phyloP scores from a whole-genome alignment of 2,113 vertebrate species.

The Cyanistes caeruleus region DNA sequence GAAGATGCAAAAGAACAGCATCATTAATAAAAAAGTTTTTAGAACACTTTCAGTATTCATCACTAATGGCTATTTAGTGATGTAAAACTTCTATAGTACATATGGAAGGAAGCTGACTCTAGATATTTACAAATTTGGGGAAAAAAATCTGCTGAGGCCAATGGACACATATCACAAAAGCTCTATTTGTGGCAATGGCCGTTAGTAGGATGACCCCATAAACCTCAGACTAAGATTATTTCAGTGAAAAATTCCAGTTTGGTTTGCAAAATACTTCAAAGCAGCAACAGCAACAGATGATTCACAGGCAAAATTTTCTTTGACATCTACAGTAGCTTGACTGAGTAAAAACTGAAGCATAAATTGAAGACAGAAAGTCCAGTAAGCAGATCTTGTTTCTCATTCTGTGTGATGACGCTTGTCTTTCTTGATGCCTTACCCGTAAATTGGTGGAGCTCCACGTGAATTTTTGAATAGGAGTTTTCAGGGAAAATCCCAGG shows the following conservation, averaged over 20 bases:
- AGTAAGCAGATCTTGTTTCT: background rate
- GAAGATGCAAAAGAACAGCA: background rate
- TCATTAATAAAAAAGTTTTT: background rate
- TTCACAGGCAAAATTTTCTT: background rate
- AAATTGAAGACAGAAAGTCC: background rate
- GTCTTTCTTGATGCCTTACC: background rate
- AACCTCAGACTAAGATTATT: background rate
- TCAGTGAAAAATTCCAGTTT: background rate
- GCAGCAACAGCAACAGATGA: background rate
- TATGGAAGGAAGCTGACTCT: background rate
- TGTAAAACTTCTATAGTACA: background rate
- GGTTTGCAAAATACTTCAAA: background rate
- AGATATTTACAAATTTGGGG: background rate
- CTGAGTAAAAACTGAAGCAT: constrained; percentile 9
- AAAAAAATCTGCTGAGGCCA: background rate
- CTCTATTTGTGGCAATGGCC: background rate
- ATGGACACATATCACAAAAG: background rate
- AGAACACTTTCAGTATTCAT: background rate
- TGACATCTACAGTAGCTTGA: background rate
- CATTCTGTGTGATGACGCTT: background rate
- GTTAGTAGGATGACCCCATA: background rate
- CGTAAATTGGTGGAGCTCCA: background rate
- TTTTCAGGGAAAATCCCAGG: background rate
- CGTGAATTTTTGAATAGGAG: background rate
- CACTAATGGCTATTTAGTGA: background rate